A percentile compares a stretch with the other conserved stretches of the same genome.
Evolutionary conservation across 2,797 vertebrate genomes (phyloP).

Genomic region (Dermochelys coriacea): DNA sequence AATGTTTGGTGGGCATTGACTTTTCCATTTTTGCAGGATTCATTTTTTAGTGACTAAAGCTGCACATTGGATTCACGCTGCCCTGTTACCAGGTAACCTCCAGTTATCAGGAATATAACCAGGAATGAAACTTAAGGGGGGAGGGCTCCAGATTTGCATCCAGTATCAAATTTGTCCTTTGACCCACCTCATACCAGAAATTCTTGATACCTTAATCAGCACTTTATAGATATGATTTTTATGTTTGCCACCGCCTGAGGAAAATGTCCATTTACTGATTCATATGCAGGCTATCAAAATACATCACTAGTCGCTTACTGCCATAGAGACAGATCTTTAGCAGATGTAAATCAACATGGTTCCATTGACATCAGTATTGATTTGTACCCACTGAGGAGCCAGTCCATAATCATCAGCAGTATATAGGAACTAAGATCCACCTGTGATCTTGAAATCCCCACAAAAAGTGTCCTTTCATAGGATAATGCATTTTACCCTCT

Average conservation of each 20-base stretch:
- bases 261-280: neutral
- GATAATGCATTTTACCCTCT: slow-evolving; percentile 19
- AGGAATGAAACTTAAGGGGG: neutral
- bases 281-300: neutral
- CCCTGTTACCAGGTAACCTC: neutral
- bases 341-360: neutral
- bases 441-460: slow-evolving; percentile 38
- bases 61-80: neutral
- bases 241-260: neutral
- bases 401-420: neutral
- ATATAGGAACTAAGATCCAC: slow-evolving; percentile 28
- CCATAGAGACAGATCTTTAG: neutral
- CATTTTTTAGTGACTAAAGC: neutral
- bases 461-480: slow-evolving; percentile 25
- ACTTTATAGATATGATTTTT: neutral
- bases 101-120: neutral
- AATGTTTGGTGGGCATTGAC: neutral
- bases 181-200: neutral
- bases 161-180: neutral
- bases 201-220: neutral
- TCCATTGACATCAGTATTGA: rapidly evolving
- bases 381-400: neutral
- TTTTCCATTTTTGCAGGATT: neutral
- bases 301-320: rapidly evolving
- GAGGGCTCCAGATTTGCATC: neutral